Percentiles rank a stretch among this genome's conserved stretches.
Conservation (phyloP, 1,140 invertebrate genomes). For the Monochamus saltuarius region DNA sequence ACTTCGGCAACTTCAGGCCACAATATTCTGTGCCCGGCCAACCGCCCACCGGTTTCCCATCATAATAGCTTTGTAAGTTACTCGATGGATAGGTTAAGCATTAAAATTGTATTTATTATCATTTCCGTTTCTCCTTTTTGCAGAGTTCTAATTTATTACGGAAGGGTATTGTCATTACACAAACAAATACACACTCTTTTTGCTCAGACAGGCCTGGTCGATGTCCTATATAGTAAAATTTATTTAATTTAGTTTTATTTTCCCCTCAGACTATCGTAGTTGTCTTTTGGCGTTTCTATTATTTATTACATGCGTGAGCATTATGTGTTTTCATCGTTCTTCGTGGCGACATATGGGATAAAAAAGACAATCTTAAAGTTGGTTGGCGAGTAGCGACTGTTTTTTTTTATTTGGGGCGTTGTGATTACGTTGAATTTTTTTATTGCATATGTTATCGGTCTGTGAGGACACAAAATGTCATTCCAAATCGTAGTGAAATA, state of each 20-base stretch:
- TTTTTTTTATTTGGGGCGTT: slow-evolving; percentile 13
- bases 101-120: slow-evolving; percentile 16
- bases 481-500: slow-evolving; percentile 10
- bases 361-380: background rate
- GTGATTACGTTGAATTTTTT: slow-evolving; percentile 12
- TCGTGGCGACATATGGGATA: slow-evolving; percentile 4
- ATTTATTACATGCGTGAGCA: background rate
- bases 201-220: background rate
- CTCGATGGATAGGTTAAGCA: background rate
- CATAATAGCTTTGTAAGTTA: slow-evolving; percentile 29
- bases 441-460: slow-evolving; percentile 16
- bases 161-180: background rate
- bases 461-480: slow-evolving; percentile 19
- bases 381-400: background rate
- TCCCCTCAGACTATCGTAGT: slow-evolving; percentile 10
- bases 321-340: slow-evolving; percentile 16
- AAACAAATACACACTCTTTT: background rate
- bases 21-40: slow-evolving; percentile 88
- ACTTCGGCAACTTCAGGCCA: slow-evolving; percentile 85
- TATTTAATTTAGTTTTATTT: slow-evolving; percentile 25
- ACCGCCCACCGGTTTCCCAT: slow-evolving; percentile 58
- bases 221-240: slow-evolving; percentile 4
- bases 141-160: slow-evolving; percentile 20
- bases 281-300: slow-evolving; percentile 9
- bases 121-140: slow-evolving; percentile 23